phyloP scores from a whole-genome alignment of 37 sponge, comb jelly and placozoan genomes.

The Agelas oroides region DNA sequence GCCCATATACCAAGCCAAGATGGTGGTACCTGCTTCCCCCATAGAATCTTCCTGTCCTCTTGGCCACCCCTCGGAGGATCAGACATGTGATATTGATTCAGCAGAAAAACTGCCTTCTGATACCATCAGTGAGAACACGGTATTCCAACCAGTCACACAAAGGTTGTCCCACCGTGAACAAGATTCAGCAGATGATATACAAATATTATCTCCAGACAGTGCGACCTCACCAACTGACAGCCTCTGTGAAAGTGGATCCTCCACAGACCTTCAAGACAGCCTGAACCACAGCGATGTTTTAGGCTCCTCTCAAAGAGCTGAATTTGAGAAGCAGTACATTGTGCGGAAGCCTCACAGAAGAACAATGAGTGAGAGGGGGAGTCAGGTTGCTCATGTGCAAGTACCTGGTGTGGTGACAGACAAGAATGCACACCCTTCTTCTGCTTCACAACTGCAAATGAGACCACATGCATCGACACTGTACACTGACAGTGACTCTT shows the following conservation, averaged over 20 bases:
- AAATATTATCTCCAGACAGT: conserved; percentile 8
- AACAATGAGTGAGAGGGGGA: too few relatives aligned
- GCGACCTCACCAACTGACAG: background rate
- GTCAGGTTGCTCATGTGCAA: too few relatives aligned
- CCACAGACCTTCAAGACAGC: background rate
- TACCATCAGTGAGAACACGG: background rate
- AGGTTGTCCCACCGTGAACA: background rate
- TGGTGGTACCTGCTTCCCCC: too few relatives aligned
- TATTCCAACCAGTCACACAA: conserved; percentile 3
- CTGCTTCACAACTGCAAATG: too few relatives aligned
- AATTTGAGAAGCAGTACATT: background rate
- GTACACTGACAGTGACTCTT: background rate
- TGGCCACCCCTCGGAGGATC: too few relatives aligned
- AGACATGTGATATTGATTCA: too few relatives aligned
- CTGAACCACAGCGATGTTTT: background rate
- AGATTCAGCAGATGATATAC: background rate
- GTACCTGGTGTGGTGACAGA: too few relatives aligned
- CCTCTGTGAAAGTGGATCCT: background rate
- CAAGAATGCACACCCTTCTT: too few relatives aligned
- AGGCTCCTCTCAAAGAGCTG: background rate
- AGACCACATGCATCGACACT: background rate
- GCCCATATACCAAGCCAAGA: too few relatives aligned
- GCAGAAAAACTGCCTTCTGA: too few relatives aligned
- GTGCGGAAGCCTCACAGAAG: too few relatives aligned
- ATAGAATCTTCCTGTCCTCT: too few relatives aligned